Evolutionary conservation across 2,888 invertebrate genomes (phyloP).

Genomic region (Achlya flavicornis): DNA sequence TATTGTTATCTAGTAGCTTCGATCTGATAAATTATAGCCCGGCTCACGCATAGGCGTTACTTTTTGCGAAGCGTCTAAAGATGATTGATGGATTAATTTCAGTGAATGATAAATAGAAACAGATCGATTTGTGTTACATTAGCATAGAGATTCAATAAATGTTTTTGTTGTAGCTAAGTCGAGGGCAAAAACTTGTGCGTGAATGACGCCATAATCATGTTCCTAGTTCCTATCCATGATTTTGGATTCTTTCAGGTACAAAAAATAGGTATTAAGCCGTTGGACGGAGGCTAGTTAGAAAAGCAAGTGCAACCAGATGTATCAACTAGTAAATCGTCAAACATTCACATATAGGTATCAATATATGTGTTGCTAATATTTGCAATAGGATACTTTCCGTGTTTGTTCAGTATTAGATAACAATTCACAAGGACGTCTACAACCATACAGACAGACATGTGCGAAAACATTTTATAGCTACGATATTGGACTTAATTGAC

Average conservation of each 20-base stretch:
- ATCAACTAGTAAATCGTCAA: constrained; percentile 6
- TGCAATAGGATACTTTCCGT: constrained; percentile 16
- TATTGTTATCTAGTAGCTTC: not conserved
- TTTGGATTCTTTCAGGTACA: no score
- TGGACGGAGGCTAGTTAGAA: no score
- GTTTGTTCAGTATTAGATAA: constrained; percentile 20
- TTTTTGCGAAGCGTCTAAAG: not conserved
- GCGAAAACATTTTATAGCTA: not conserved
- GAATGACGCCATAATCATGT: no score
- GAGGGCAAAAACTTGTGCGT: not conserved
- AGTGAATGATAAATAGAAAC: constrained; percentile 1
- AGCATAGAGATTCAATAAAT: constrained; percentile 5
- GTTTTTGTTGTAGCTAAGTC: not conserved
- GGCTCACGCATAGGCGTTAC: not conserved
- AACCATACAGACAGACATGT: not conserved
- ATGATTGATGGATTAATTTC: constrained; percentile 4
- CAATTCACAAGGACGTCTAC: constrained; percentile 7
- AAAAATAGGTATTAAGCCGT: no score
- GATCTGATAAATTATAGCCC: not conserved
- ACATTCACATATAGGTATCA: not conserved
- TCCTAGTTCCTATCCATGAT: no score
- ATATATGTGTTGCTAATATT: constrained; percentile 15
- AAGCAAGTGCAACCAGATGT: not conserved
- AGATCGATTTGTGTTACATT: not conserved
- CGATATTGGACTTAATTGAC: not conserved